These are phyloP conservation scores for Lucinisca nassula DNA, from an alignment of 2,888 invertebrate species.

Conservation along the genomic window DNA sequence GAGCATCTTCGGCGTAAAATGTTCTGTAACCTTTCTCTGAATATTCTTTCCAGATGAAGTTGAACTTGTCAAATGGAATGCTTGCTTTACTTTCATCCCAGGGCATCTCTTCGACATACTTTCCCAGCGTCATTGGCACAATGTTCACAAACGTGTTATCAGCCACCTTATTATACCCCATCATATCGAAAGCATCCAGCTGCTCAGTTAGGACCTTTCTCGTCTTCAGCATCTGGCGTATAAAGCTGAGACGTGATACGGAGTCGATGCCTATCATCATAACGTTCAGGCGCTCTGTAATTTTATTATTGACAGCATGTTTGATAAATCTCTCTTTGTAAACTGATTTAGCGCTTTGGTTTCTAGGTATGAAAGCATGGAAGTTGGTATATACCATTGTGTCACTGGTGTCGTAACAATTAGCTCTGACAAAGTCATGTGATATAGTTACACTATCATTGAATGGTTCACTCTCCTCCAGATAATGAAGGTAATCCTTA, in stretches of 20 bases:
- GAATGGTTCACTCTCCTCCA: slow-evolving; percentile 63
- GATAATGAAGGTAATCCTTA: slow-evolving; percentile 64
- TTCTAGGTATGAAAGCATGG: slow-evolving; percentile 81
- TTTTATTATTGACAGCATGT: slow-evolving; percentile 53
- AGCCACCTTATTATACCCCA: slow-evolving; percentile 97
- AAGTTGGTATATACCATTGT: slow-evolving; percentile 82
- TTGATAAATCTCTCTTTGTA: slow-evolving; percentile 48
- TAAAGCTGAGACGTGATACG: slow-evolving; percentile 94
- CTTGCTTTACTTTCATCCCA: slow-evolving; percentile 68
- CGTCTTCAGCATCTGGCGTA: slow-evolving; percentile 93
- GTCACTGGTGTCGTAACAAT: slow-evolving; percentile 78
- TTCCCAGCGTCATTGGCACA: slow-evolving; percentile 91
- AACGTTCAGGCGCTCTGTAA: slow-evolving; percentile 90
- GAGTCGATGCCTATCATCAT: slow-evolving; percentile 96
- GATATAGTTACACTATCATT: slow-evolving; percentile 55
- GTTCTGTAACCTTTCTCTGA: slow-evolving; percentile 93
- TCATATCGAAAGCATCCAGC: slow-evolving; percentile 92
- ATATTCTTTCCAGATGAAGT: slow-evolving; percentile 95
- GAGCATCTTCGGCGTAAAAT: slow-evolving; percentile 94
- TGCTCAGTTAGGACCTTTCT: slow-evolving; percentile 90
- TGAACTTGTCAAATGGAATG: slow-evolving; percentile 88
- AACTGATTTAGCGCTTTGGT: slow-evolving; percentile 65
- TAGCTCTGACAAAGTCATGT: slow-evolving; percentile 83
- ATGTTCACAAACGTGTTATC: slow-evolving; percentile 96
- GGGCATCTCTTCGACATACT: slow-evolving; percentile 72